Evolutionary conservation across 2,797 vertebrate genomes (phyloP), one percentile per base, ranked within the genome.

Genomic region (Eulemur albifrons): DNA sequence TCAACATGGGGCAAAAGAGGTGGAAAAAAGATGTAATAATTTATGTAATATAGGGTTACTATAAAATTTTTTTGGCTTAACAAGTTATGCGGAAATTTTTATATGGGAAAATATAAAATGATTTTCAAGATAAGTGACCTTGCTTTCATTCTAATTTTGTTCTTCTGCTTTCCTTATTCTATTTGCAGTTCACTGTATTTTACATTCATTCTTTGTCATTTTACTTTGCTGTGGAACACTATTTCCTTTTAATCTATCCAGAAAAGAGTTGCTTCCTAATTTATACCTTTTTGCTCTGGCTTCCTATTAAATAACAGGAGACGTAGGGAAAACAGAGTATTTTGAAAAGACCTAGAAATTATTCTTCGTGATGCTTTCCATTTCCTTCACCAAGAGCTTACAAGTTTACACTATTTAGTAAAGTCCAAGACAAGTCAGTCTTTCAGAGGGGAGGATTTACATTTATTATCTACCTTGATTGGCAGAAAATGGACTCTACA

Each of bases 71-170:
- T 77, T 54, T 27, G 21, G 14, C 45, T 75, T 83, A 32, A 30
- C 15, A 77, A 91, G 9, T 81, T 81, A 38, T 52, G 27, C 92
- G 50, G 30, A 85, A 88, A 77, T 87, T 93, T 92, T 84, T 72
- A 30, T 83, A 73, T 80, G 50, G 25, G n/a, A 38, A 75, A 88
- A 59, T 95, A 23, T 38, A 48, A 81, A 61, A 57, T 90, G 76
- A 45, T 90, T 88, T 90, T 79, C 48, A 88, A 81, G 69, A 67
- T 67, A 88, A 79, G 63, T 85, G 40, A 69, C 73, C 77, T 86
- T 82, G 15, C 27, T 81, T 76, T 90, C 13, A 9, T 77, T 96
- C 35, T 87, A 15, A 52, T 38, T 87, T 87, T 69, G 30, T 94
- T 54, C 40, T 83, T 95, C 17, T 50, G 54, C 48, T 93, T 88